Conservation (phyloP, 2,797 vertebrate species). For the Melanotaenia pygmaea region DNA sequence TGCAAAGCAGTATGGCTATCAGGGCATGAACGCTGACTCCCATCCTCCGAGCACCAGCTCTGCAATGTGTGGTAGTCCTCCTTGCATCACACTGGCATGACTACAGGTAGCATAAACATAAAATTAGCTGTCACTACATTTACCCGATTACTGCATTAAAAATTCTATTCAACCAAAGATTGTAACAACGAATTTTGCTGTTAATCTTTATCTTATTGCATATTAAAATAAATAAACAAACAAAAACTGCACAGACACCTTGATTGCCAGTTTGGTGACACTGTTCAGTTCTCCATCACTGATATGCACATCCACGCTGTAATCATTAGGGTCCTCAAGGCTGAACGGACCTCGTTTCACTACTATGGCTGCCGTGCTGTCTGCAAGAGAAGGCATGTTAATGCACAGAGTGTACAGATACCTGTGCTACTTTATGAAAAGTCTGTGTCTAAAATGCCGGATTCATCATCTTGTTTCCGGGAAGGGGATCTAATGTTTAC, state of each 20-base stretch:
- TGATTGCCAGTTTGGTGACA: slow-evolving; percentile 81
- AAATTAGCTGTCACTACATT: not conserved
- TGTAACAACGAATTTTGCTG: not conserved
- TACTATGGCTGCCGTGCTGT: slow-evolving; percentile 88
- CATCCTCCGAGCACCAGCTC: slow-evolving; percentile 67
- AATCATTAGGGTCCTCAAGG: slow-evolving; percentile 84
- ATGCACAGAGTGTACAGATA: slow-evolving; percentile 23
- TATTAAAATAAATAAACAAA: slow-evolving; percentile 30
- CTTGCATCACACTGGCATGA: slow-evolving; percentile 88
- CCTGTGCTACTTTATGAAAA: slow-evolving; percentile 4
- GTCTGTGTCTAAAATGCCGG: slow-evolving; percentile 44
- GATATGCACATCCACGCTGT: slow-evolving; percentile 87
- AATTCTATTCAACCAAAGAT: not conserved
- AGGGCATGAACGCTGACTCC: slow-evolving; percentile 88
- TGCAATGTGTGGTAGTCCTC: slow-evolving; percentile 83
- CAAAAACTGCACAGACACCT: slow-evolving; percentile 80
- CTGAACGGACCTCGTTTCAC: slow-evolving; percentile 90
- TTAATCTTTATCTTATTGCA: not conserved
- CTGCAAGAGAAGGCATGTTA: slow-evolving; percentile 70
- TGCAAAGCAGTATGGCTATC: slow-evolving; percentile 91
- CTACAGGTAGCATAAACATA: not conserved
- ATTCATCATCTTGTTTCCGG: slow-evolving; percentile 30
- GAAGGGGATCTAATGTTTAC: slow-evolving; percentile 36
- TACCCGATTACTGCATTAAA: not conserved
- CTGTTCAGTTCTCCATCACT: slow-evolving; percentile 87